A percentile compares a stretch with the other conserved stretches of the same genome.
Evolutionary conservation across 2,888 invertebrate species (phyloP).

Genomic region (Sarcophaga rosellei): DNA sequence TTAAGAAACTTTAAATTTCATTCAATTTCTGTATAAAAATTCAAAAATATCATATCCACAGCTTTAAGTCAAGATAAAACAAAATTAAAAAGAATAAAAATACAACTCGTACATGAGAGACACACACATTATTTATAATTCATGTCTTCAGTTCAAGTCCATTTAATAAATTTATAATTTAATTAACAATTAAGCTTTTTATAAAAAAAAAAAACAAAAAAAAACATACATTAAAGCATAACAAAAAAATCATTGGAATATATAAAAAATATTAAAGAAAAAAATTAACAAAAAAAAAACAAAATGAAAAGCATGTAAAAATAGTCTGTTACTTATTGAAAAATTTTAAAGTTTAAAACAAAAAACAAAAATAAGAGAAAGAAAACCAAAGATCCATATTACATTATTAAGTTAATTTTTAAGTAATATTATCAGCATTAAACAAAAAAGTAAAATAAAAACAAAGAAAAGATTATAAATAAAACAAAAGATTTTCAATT

Average conservation of each 20-base stretch:
- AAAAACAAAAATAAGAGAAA: background rate
- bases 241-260: background rate
- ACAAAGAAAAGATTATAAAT: background rate
- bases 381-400: too few relatives aligned
- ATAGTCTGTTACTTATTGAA: constrained; percentile 33
- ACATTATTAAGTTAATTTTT: background rate
- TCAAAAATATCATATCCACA: too few relatives aligned
- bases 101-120: too few relatives aligned
- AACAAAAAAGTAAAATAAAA: background rate
- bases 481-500: constrained; percentile 24
- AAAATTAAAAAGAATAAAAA: too few relatives aligned
- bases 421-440: constrained; percentile 39
- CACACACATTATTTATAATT: too few relatives aligned
- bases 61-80: too few relatives aligned
- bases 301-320: constrained; percentile 5
- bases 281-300: too few relatives aligned
- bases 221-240: background rate
- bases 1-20: too few relatives aligned
- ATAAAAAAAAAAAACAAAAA: background rate
- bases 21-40: too few relatives aligned
- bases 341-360: constrained; percentile 14
- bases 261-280: background rate
- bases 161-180: background rate
- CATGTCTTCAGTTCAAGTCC: too few relatives aligned
- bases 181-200: constrained; percentile 23